These are phyloP conservation scores for Pygocentrus nattereri DNA, from an alignment of 2,797 vertebrate species.

Conservation along the genomic window DNA sequence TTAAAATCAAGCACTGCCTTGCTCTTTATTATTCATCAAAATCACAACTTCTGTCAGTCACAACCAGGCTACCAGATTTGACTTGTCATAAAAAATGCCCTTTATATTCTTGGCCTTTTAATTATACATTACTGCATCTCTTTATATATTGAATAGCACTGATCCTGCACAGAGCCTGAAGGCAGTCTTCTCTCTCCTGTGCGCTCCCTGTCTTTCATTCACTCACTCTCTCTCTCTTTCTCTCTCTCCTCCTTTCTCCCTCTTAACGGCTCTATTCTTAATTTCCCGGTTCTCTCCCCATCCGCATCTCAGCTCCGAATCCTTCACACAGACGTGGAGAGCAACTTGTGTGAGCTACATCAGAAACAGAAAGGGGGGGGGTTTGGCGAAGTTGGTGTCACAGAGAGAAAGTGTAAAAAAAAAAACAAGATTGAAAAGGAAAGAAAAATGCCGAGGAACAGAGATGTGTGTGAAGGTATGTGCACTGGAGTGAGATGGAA, in stretches of 20 bases:
- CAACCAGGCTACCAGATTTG: constrained; percentile 39
- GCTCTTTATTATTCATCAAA: constrained; percentile 66
- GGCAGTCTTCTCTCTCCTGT: constrained; percentile 42
- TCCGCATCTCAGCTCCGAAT: constrained; percentile 31
- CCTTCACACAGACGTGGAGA: constrained; percentile 42
- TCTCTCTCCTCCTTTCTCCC: neutral
- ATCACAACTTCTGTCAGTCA: constrained; percentile 60
- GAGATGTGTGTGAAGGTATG: constrained; percentile 36
- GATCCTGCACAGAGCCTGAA: constrained; percentile 58
- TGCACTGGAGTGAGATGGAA: constrained; percentile 16
- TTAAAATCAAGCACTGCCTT: constrained; percentile 54
- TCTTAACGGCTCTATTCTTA: constrained; percentile 41
- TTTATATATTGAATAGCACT: constrained; percentile 65
- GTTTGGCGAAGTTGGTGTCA: constrained; percentile 39
- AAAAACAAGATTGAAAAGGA: constrained; percentile 17
- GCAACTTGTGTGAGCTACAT: constrained; percentile 40
- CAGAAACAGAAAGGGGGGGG: constrained; percentile 25
- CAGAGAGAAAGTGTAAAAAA: constrained; percentile 30
- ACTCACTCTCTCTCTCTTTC: constrained; percentile 2
- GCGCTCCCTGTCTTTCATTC: neutral
- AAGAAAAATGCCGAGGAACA: constrained; percentile 37
- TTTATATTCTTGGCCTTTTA: constrained; percentile 65
- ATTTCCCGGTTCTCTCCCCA: constrained; percentile 47
- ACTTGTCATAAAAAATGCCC: constrained; percentile 58
- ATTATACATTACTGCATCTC: constrained; percentile 53